phyloP scores from a whole-genome alignment of 2,888 invertebrate species.

The Rhamphomyia laevipes region DNA sequence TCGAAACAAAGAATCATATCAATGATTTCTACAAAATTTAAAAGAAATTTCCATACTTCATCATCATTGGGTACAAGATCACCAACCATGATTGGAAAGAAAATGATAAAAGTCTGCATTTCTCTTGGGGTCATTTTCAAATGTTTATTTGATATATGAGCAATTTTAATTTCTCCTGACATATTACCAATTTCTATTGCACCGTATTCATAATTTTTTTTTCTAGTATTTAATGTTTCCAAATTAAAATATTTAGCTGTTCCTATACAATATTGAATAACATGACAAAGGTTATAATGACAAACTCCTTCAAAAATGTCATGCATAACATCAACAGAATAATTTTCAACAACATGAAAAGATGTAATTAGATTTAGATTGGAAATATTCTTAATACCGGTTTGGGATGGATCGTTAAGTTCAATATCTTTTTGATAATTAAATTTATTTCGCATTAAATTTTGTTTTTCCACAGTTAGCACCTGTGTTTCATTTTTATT shows the following conservation, averaged over 20 bases:
- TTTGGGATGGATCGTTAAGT: constrained; percentile 5
- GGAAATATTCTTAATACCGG: constrained; percentile 18
- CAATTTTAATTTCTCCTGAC: constrained; percentile 12
- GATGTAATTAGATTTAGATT: constrained; percentile 16
- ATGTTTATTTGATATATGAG: constrained; percentile 8
- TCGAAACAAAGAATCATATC: constrained; percentile 14
- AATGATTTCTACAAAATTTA: constrained; percentile 18
- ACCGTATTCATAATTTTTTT: constrained; percentile 19
- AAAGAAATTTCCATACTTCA: constrained; percentile 17
- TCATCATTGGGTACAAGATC: constrained; percentile 19
- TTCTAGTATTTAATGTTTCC: constrained; percentile 17
- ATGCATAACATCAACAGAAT: constrained; percentile 15
- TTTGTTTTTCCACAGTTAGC: constrained; percentile 12
- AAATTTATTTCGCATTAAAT: constrained; percentile 12
- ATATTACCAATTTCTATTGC: constrained; percentile 16
- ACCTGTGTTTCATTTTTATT: constrained; percentile 12
- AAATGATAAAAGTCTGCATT: constrained; percentile 18
- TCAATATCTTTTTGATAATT: constrained; percentile 15
- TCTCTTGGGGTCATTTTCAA: constrained; percentile 19
- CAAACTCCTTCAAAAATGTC: constrained; percentile 19
- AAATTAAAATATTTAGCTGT: constrained; percentile 16
- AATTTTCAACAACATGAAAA: constrained; percentile 19
- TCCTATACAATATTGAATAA: constrained; percentile 14
- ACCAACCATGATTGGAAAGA: constrained; percentile 19
- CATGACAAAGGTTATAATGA: constrained; percentile 15